phyloP scores from a whole-genome alignment of 2,888 invertebrate genomes.

The Acronicta aceris region DNA sequence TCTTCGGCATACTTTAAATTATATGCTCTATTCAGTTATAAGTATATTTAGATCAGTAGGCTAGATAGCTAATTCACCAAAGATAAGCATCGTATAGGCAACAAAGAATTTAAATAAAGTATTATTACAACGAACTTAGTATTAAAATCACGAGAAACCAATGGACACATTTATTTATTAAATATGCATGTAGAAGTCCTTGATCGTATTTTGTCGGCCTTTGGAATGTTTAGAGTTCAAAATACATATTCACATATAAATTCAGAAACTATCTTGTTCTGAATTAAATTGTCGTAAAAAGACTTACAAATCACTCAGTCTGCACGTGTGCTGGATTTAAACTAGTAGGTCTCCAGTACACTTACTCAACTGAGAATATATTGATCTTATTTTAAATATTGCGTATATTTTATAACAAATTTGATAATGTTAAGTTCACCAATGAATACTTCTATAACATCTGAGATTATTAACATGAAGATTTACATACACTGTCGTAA shows the following conservation, averaged over 20 bases:
- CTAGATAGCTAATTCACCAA: neutral
- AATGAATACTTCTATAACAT: conserved; percentile 21
- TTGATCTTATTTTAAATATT: conserved; percentile 47
- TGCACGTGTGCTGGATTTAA: conserved; percentile 41
- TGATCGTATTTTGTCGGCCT: conserved; percentile 48
- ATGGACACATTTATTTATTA: conserved; percentile 21
- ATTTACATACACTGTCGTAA: conserved; percentile 47
- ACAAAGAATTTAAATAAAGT: neutral
- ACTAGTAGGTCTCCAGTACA: conserved; percentile 17
- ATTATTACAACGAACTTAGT: conserved; percentile 4
- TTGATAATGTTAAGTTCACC: conserved; percentile 11
- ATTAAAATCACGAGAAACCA: conserved; percentile 13
- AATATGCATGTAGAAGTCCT: conserved; percentile 33
- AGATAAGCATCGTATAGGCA: neutral
- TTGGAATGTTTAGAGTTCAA: conserved; percentile 39
- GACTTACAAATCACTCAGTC: conserved; percentile 42
- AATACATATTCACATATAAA: conserved; percentile 31
- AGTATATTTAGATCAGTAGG: no score
- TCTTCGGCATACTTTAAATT: no score
- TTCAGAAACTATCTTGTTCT: conserved; percentile 36
- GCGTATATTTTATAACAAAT: conserved; percentile 17
- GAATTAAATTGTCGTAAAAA: conserved; percentile 54
- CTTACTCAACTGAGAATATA: conserved; percentile 45
- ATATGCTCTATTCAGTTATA: no score
- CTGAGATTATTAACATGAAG: conserved; percentile 26